Evolutionary conservation across 2,888 invertebrate species (phyloP).

Genomic region (Hecatera dysodea): DNA sequence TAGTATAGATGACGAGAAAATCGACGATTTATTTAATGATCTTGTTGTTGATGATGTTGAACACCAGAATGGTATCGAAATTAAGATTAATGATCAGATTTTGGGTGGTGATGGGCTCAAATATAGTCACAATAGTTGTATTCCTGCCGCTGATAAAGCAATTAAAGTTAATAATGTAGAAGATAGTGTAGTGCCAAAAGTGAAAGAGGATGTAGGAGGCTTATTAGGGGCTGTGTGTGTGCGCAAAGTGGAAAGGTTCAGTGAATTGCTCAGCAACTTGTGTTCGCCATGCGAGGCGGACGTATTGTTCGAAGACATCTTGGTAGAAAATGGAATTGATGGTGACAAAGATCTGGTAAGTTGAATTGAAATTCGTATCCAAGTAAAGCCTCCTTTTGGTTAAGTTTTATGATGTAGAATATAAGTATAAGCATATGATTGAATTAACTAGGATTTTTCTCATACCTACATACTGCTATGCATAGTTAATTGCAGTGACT

Average conservation of each 20-base stretch:
- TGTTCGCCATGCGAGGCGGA: conserved; percentile 89
- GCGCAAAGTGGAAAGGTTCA: conserved; percentile 88
- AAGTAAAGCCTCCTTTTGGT: not conserved
- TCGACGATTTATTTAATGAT: conserved; percentile 86
- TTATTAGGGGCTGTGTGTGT: conserved; percentile 88
- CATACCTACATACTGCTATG: not conserved
- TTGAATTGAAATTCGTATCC: conserved; percentile 58
- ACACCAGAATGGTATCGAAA: conserved; percentile 69
- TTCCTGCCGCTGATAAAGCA: conserved; percentile 77
- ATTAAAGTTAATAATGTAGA: conserved; percentile 77
- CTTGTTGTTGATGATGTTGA: conserved; percentile 77
- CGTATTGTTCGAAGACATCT: conserved; percentile 86
- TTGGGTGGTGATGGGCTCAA: conserved; percentile 75
- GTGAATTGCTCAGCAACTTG: conserved; percentile 89
- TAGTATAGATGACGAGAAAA: conserved; percentile 80
- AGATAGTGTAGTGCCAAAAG: conserved; percentile 86
- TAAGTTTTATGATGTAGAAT: not conserved
- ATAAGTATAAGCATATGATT: conserved; percentile 10
- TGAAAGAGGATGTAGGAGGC: conserved; percentile 80
- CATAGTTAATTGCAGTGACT: conserved; percentile 15
- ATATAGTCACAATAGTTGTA: conserved; percentile 79
- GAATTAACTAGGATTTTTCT: not conserved
- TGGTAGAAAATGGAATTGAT: conserved; percentile 85
- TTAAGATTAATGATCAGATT: conserved; percentile 73
- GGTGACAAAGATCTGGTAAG: conserved; percentile 81